Evolutionary conservation across 2,797 vertebrate genomes (phyloP).

Genomic region (Miichthys miiuy): DNA sequence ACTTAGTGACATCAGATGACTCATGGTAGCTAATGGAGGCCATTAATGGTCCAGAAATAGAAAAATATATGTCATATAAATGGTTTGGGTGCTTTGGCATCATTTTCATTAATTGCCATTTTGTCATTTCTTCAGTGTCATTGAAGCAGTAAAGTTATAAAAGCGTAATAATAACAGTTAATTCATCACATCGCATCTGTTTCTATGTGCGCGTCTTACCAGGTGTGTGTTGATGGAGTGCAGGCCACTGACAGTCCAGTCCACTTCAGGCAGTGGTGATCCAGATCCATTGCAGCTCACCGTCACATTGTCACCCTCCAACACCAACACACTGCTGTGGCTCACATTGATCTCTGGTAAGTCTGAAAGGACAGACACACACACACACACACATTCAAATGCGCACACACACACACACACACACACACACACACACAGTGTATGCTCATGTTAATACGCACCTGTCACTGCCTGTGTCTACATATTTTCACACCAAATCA

Average conservation of each 20-base stretch:
- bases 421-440: slow-evolving; percentile 24
- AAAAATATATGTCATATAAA: slow-evolving; percentile 5
- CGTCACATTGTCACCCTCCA: slow-evolving; percentile 94
- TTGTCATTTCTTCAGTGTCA: background rate
- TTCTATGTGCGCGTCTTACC: slow-evolving; percentile 87
- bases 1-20: slow-evolving; percentile 10
- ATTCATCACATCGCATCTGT: background rate
- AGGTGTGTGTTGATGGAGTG: slow-evolving; percentile 98
- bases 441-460: slow-evolving; percentile 10
- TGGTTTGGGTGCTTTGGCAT: background rate
- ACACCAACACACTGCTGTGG: slow-evolving; percentile 92
- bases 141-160: background rate
- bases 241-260: slow-evolving; percentile 94
- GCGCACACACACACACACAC: slow-evolving; percentile 32
- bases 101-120: background rate
- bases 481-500: slow-evolving; percentile 62
- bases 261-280: slow-evolving; percentile 94
- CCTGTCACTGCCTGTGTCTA: slow-evolving; percentile 36
- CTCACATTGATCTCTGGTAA: slow-evolving; percentile 97
- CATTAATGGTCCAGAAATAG: background rate
- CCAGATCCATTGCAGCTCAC: slow-evolving; percentile 97
- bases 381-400: slow-evolving; percentile 25
- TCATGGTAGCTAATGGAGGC: background rate
- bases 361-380: slow-evolving; percentile 80
- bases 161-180: background rate